These are phyloP conservation scores for Kryptopterus vitreolus DNA, from an alignment of 2,797 vertebrate genomes.

Conservation along the genomic window DNA sequence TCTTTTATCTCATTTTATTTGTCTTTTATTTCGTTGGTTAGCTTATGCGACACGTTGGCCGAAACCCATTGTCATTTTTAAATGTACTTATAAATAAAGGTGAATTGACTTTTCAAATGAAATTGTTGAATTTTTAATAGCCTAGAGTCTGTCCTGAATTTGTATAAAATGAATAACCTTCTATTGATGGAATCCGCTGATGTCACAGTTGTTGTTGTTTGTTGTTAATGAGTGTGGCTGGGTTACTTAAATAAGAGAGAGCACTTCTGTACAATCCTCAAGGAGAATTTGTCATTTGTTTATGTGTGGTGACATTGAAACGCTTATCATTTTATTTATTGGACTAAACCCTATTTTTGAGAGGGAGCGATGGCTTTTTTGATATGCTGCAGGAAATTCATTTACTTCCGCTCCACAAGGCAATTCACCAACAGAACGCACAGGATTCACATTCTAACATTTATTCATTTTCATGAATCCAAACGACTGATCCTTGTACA, in stretches of 20 bases:
- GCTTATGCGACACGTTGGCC: not conserved
- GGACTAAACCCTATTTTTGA: not conserved
- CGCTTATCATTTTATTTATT: slow-evolving; percentile 18
- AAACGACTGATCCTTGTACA: slow-evolving; percentile 19
- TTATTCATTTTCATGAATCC: slow-evolving; percentile 31
- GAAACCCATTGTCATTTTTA: not conserved
- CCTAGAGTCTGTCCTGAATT: slow-evolving; percentile 2
- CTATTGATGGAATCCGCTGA: slow-evolving; percentile 30
- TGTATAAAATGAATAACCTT: not conserved
- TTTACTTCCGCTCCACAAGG: slow-evolving; percentile 33
- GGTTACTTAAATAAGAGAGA: slow-evolving; percentile 41
- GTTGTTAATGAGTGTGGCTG: slow-evolving; percentile 47
- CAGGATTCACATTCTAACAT: slow-evolving; percentile 16
- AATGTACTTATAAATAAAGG: slow-evolving; percentile 35
- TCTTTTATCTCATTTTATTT: not conserved
- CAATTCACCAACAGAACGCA: slow-evolving; percentile 15
- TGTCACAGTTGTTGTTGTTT: slow-evolving; percentile 47
- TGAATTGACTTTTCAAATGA: slow-evolving; percentile 29
- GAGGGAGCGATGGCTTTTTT: slow-evolving; percentile 6
- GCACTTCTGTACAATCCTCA: slow-evolving; percentile 32
- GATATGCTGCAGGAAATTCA: slow-evolving; percentile 26
- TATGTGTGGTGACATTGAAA: slow-evolving; percentile 24
- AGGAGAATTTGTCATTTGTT: slow-evolving; percentile 26
- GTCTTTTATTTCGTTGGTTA: not conserved
- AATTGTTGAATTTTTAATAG: slow-evolving; percentile 44